Percentiles rank a stretch among this genome's conserved stretches.
These are phyloP conservation scores for Neoitamus cyanurus DNA, from an alignment of 2,888 invertebrate species.

Conservation along the genomic window DNA sequence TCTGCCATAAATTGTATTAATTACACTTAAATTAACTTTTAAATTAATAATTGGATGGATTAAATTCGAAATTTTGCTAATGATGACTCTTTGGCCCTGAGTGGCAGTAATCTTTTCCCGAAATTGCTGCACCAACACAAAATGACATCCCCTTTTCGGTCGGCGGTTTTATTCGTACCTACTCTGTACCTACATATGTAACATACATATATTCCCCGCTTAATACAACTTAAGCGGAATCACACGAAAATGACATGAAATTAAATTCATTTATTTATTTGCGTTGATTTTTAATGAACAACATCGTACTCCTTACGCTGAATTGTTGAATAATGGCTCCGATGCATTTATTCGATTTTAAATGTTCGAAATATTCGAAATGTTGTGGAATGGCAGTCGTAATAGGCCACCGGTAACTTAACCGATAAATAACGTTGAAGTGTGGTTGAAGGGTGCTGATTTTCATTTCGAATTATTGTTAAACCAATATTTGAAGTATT, in stretches of 20 bases:
- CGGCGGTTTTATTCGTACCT: neutral
- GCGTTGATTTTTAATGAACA: neutral
- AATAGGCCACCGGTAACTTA: no score
- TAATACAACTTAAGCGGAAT: neutral
- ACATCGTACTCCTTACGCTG: neutral
- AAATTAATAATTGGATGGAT: conserved; percentile 2
- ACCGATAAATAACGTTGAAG: no score
- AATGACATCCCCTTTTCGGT: neutral
- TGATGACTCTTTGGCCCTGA: neutral
- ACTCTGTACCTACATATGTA: no score
- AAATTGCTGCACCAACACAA: neutral
- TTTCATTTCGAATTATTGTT: no score
- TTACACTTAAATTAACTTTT: conserved; percentile 20
- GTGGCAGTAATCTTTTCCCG: neutral
- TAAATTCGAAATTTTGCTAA: conserved; percentile 1
- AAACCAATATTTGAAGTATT: no score
- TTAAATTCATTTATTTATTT: neutral
- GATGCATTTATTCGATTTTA: no score
- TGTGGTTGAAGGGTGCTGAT: no score
- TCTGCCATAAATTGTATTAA: conserved; percentile 6
- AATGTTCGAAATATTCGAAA: no score
- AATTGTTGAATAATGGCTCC: no score
- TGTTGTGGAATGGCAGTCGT: no score
- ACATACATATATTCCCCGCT: no score
- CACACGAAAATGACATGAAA: neutral